Base-by-base conservation (phyloP, 2,888 invertebrate genomes). In the Melipona beecheii region DNA sequence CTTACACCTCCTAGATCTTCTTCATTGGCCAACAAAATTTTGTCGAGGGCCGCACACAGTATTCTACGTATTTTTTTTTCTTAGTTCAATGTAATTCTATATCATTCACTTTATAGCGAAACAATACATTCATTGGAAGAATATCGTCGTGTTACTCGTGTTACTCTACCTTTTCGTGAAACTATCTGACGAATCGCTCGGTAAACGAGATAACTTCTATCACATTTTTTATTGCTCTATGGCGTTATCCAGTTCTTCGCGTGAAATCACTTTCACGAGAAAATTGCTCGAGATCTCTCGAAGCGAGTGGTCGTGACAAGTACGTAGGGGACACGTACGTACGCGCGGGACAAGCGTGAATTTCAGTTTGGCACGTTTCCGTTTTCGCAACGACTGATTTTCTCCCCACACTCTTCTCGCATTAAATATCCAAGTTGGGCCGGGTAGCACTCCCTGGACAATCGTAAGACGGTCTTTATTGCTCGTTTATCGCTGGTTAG, bases 391-490 rank as follows among this genome's bases (percentile, higher is more conserved):
- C 77, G 65, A 78, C 79, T 69, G 65, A 11, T 74, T 74, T 69
- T 56, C 43, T 19, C 62, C 21, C 62, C 13, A 17, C 13, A 17
- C 78, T 31, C 31, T 78, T 27, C 54, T 64, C 70, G 50, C 73
- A 68, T 78, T 79, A 84, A 86, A 79, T 84, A 73, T 65, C 76
- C 68, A 43, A 65, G 69, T 68, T 68, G 19, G 60, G 60, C 56
- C 36, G 24, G 58, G 76, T 1, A 82, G 71, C 54, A 68, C 75
- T 83, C 82, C 85, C 85, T 49, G 60, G 81, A 19, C 76, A n/a
- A 70, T 65, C 86, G 82, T 89, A 89, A 89, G 89, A 74, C 73
- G 78, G 74, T 76, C 69, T 81, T 87, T 89, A 89, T 75, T 71
- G 83, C 75, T 76, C 69, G 80, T 80, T 89, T 85, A 89, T 85